Conservation (phyloP, 2,888 invertebrate species). For the Syrista parreyssii region DNA sequence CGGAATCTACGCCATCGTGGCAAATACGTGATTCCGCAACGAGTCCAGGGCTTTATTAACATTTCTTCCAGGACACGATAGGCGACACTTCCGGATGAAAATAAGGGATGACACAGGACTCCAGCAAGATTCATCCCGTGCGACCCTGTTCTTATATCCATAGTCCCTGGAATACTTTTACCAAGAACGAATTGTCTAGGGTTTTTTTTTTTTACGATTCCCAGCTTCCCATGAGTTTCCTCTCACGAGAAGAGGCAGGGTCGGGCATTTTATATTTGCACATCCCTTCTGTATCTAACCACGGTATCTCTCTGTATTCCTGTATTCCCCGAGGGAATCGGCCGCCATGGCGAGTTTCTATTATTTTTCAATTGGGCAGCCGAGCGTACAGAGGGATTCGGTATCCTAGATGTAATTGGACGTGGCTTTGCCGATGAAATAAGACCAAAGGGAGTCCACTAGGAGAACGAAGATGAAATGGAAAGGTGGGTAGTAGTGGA, state of each 20-base stretch:
- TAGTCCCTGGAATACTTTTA: not conserved
- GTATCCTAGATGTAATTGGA: constrained; percentile 60
- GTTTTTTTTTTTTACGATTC: not conserved
- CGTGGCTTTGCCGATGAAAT: constrained; percentile 54
- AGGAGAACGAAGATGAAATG: constrained; percentile 11
- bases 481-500: not conserved
- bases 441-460: constrained; percentile 33
- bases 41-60: not conserved
- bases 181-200: not conserved
- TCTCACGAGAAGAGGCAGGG: not conserved
- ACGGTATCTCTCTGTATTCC: not conserved
- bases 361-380: constrained; percentile 64
- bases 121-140: not conserved
- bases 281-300: constrained; percentile 4
- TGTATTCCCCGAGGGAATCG: constrained; percentile 32
- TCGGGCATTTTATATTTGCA: not conserved
- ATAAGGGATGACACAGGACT: not conserved
- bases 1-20: not conserved
- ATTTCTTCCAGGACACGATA: not conserved
- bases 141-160: not conserved
- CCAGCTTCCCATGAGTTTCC: not conserved
- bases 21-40: not conserved
- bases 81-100: no score
- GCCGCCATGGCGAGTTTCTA: constrained; percentile 48
- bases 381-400: constrained; percentile 53